Evolutionary conservation across 2,113 vertebrate genomes (phyloP).

Genomic region (Nycticryphes semicollaris): DNA sequence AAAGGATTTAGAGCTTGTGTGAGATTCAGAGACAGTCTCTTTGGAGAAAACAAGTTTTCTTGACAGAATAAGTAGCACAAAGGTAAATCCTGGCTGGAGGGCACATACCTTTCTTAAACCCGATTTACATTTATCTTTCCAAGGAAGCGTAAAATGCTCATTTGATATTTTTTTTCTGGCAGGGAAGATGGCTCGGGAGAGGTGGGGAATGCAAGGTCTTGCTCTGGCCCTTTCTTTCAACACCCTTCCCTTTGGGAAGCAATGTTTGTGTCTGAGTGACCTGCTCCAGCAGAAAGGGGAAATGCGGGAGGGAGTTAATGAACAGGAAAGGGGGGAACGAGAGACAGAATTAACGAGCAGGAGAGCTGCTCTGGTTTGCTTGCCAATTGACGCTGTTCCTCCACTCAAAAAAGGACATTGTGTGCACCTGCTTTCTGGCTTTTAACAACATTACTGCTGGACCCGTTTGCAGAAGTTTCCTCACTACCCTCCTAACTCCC

Average conservation of each 20-base stretch:
- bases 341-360: slow-evolving; percentile 12
- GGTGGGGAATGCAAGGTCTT: background rate
- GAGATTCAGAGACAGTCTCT: background rate
- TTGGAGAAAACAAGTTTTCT: background rate
- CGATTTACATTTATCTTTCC: slow-evolving; percentile 23
- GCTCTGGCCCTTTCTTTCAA: slow-evolving; percentile 32
- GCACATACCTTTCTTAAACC: slow-evolving; percentile 46
- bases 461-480: slow-evolving; percentile 21
- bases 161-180: background rate
- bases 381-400: background rate
- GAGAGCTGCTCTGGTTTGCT: background rate
- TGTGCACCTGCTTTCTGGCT: slow-evolving; percentile 52
- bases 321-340: background rate
- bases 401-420: slow-evolving; percentile 39
- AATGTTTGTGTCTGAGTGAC: background rate
- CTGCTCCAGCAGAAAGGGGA: background rate
- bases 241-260: background rate
- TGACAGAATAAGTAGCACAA: slow-evolving; percentile 22
- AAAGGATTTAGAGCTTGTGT: background rate
- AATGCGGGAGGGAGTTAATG: background rate
- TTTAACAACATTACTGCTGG: background rate
- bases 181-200: background rate
- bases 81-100: slow-evolving; percentile 50
- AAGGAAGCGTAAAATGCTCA: slow-evolving; percentile 12
- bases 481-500: background rate